Base-by-base conservation (phyloP, 2,888 invertebrate species). In the Aphrophora alni region DNA sequence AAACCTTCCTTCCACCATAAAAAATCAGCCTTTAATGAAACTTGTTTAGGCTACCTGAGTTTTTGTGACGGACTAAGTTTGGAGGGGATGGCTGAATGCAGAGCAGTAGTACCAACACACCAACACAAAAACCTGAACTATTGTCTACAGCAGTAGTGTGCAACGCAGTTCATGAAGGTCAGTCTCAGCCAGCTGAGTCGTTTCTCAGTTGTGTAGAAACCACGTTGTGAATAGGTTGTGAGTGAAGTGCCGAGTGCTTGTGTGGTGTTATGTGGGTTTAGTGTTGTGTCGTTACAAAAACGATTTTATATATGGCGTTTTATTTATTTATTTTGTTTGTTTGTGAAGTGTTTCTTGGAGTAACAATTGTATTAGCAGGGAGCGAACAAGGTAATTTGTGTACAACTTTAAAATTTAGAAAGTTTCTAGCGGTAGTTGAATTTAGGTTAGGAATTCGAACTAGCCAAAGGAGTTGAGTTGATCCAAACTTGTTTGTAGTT, bases 141-240 rank as follows among this genome's bases (percentile, higher is more conserved):
- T 59, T 59, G 59, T 59, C 59, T 59, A 21, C 59, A 59, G 21
- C 59, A 21, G 44, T 44, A 44, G 59, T 59, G 59, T 59, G 59
- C 59, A 59, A 59, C 59, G 59, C 59, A 44, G 59, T 59, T 21
- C 59, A 59, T 59, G 59, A 59, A 59, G 59, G 59, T 59, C 59
- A 59, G 10, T 21, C 59, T 21, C 59, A 59, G 59, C n/a, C 59
- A 59, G 59, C 59, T 59, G 59, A 59, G 59, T 59, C 59, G 14
- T 10, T 44, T 44, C 12, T 44, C 44, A 44, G 59, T 59, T 59
- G 59, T 59, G 59, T 59, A 59, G 59, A 59, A 21, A 12, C 21
- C n/a, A 59, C 59, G 59, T 59, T 59, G 21, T 3, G n/a, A 59
- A 21, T 4, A 21, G 21, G 59, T n/a, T 59, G 59, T 59, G 59